Percentiles rank a stretch among this genome's conserved stretches.
These are phyloP conservation scores for Scelioninae gen. 2 DNA, from an alignment of 2,888 invertebrate genomes.

Conservation along the genomic window DNA sequence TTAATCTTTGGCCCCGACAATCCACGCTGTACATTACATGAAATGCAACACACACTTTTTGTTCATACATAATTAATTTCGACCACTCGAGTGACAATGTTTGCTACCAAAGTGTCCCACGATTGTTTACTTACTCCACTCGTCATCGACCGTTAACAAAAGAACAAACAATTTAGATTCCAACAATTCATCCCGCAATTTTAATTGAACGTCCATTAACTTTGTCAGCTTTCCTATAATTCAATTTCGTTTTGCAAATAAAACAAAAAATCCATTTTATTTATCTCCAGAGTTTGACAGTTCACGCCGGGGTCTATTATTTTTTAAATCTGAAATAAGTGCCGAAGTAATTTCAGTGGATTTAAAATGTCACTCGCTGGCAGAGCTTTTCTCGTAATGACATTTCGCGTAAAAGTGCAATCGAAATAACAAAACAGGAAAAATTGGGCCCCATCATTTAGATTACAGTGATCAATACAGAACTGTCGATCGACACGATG, in stretches of 20 bases:
- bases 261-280: neutral
- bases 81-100: no score
- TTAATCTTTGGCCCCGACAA: no score
- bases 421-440: slow-evolving; percentile 25
- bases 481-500: slow-evolving; percentile 54
- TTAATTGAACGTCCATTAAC: neutral
- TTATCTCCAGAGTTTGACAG: neutral
- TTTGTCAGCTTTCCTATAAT: neutral
- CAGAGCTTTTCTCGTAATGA: slow-evolving; percentile 24
- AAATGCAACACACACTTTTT: no score
- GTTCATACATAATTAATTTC: no score
- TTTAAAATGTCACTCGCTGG: slow-evolving; percentile 23
- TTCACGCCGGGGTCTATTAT: neutral
- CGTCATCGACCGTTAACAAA: no score
- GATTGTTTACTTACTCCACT: no score
- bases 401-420: slow-evolving; percentile 39
- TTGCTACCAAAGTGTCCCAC: no score
- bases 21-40: no score
- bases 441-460: slow-evolving; percentile 35
- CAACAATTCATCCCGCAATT: neutral
- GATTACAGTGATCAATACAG: slow-evolving; percentile 52
- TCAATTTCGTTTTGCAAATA: slow-evolving; percentile 1
- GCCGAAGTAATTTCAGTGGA: slow-evolving; percentile 13
- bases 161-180: neutral
- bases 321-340: slow-evolving; percentile 23